Base-by-base conservation (phyloP, 2,888 invertebrate species). In the Dysmachus trigonus region DNA sequence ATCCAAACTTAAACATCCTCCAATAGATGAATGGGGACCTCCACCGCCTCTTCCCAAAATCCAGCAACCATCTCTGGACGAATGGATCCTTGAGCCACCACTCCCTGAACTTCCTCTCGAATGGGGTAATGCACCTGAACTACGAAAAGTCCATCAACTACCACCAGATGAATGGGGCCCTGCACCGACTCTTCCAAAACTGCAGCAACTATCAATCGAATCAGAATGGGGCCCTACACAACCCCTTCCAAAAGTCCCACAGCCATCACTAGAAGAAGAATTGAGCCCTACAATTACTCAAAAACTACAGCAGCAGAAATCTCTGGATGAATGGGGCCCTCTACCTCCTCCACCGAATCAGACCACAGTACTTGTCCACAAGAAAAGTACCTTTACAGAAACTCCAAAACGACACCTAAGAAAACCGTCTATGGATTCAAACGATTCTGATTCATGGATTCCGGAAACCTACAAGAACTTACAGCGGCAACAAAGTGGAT, bases 371-470 rank as follows among this genome's bases (percentile, higher is more conserved):
- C 51, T 31, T 1, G 31, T 74, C 13, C 47, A 85, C 27, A 73
- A 74, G 31, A 85, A 35, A 30, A 47, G 33, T 22, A n/a, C 38
- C 6, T 15, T 73, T 15, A 8, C 51, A 22, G 79, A 85, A 31
- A 22, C 74, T 13, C 35, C 38, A 35, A 85, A 62, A 71, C 74
- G 86, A n/a, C 89, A 89, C 73, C 84, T 86, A 3, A 88, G 90
- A 5, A 89, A 89, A 83, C 88, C 87, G 8, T 90, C 90, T 0
- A 88, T 89, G 85, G 90, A 90, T 47, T 90, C 90, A 0, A 87
- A 86, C 41, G 89, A 89, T 86, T 89, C 90, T 0, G 90, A 90
- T 27, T 89, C 90, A 5, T 90, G 90, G 90, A 90, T 90, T 13
- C 89, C 89, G 10, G 89, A 89, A 2, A 87, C 74, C 30, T 88